A percentile compares a stretch with the other conserved stretches of the same genome.
Conservation (phyloP, 1,140 invertebrate species). For the Drosophila paulistorum region DNA sequence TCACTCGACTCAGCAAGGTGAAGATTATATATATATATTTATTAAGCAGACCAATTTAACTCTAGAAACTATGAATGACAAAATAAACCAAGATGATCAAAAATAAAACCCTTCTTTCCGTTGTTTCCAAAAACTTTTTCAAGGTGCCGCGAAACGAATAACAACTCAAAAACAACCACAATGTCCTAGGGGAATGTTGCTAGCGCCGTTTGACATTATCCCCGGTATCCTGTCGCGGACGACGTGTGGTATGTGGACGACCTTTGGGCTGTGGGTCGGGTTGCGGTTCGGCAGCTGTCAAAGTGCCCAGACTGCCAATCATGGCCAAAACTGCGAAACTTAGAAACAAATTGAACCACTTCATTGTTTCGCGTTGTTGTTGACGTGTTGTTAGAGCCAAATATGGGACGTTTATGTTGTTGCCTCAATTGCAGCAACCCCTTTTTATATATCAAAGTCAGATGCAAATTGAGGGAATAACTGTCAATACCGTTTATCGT, state of each 20-base stretch:
- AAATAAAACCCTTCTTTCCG: slow-evolving; percentile 29
- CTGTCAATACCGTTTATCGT: slow-evolving; percentile 67
- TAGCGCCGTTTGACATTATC: slow-evolving; percentile 62
- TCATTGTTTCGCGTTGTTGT: slow-evolving; percentile 46
- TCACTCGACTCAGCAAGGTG: slow-evolving; percentile 12
- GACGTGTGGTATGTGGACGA: slow-evolving; percentile 70
- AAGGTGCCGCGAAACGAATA: slow-evolving; percentile 36
- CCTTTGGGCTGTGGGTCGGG: slow-evolving; percentile 68
- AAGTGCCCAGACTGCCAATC: slow-evolving; percentile 57
- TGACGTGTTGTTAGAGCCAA: slow-evolving; percentile 30
- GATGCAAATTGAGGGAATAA: slow-evolving; percentile 63
- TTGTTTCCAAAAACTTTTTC: slow-evolving; percentile 30
- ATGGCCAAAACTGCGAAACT: slow-evolving; percentile 66
- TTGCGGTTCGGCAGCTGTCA: slow-evolving; percentile 52
- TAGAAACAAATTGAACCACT: slow-evolving; percentile 74
- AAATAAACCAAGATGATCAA: slow-evolving; percentile 74
- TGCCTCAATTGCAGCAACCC: slow-evolving; percentile 2
- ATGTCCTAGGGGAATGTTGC: slow-evolving; percentile 41
- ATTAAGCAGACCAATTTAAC: slow-evolving; percentile 80
- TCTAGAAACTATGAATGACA: slow-evolving; percentile 63
- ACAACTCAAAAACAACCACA: slow-evolving; percentile 9
- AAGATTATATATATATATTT: slow-evolving; percentile 14
- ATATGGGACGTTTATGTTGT: slow-evolving; percentile 29
- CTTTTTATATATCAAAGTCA: slow-evolving; percentile 33
- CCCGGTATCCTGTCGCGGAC: slow-evolving; percentile 66